Base-by-base conservation (phyloP, 2,888 invertebrate genomes). In the Miltochrista miniata region DNA sequence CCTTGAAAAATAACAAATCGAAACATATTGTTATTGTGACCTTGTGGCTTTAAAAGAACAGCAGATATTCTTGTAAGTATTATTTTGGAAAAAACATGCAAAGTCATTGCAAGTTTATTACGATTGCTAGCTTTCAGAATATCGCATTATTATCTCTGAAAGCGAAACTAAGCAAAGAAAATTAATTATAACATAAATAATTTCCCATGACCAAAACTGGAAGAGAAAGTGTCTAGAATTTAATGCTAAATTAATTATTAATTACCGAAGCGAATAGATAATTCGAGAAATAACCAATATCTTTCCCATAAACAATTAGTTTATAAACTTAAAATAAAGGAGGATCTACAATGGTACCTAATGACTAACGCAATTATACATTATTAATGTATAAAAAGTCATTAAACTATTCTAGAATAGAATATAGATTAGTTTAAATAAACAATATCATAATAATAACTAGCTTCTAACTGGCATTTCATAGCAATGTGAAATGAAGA, bases 401-500 rank as follows among this genome's bases (percentile, higher is more conserved):
- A 30, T 30, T 31, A 31, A 31, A 31, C n/a, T n/a, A n/a, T n/a
- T 10, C 2, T 31, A 31, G 10, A 31, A 31, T 7, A 12, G 1
- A 13, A 10, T 35, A 35, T 24, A 35, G 15, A 24, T n/a, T 31
- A 7, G 8, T 14, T 10, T 33, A 43, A 35, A 37, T 40, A 31
- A 44, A 41, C 38, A 37, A 15, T 47, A 47, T 29, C 44, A 31
- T 11, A 11, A 8, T 31, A 38, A 12, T 48, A 14, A 45, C 56
- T 52, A 43, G 51, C 51, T 61, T 68, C 65, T 59, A 61, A 59
- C 48, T 65, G 59, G 51, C 61, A 69, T 68, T 72, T 72, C 61
- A 62, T 50, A 35, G 12, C 29, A 34, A 45, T n/a, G 61, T 59
- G 68, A 75, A 70, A 70, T 50, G 61, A 51, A 59, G 64, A 74